phyloP scores from a whole-genome alignment of 2,797 vertebrate genomes.

The Hemibagrus guttatus region DNA sequence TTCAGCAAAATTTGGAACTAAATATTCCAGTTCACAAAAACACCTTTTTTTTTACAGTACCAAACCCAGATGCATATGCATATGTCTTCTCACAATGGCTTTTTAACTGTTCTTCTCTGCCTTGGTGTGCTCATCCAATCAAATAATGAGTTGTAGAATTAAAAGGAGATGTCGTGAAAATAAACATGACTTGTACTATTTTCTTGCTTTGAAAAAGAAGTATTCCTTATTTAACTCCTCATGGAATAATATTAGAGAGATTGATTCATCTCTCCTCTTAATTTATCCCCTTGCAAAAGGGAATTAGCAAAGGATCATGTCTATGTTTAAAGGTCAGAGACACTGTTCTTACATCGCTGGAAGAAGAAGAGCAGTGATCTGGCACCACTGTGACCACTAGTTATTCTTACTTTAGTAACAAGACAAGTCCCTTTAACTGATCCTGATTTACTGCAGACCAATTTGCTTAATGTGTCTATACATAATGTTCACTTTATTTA shows the following conservation, averaged over 20 bases:
- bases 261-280: background rate
- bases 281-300: slow-evolving; percentile 7
- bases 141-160: background rate
- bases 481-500: slow-evolving; percentile 13
- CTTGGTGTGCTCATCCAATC: slow-evolving; percentile 12
- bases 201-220: background rate
- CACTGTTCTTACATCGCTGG: background rate
- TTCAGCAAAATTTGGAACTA: background rate
- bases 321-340: background rate
- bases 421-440: slow-evolving; percentile 4
- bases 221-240: background rate
- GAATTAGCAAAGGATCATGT: slow-evolving; percentile 7
- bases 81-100: background rate
- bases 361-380: background rate
- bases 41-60: background rate
- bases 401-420: background rate
- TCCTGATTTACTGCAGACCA: background rate
- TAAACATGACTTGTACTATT: background rate
- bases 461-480: background rate
- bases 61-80: background rate
- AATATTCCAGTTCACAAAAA: background rate
- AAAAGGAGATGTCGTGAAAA: background rate
- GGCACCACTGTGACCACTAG: background rate
- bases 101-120: slow-evolving; percentile 1
- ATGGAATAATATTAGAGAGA: background rate